phyloP scores from a whole-genome alignment of 2,113 vertebrate genomes.

The Pelusios castaneus region DNA sequence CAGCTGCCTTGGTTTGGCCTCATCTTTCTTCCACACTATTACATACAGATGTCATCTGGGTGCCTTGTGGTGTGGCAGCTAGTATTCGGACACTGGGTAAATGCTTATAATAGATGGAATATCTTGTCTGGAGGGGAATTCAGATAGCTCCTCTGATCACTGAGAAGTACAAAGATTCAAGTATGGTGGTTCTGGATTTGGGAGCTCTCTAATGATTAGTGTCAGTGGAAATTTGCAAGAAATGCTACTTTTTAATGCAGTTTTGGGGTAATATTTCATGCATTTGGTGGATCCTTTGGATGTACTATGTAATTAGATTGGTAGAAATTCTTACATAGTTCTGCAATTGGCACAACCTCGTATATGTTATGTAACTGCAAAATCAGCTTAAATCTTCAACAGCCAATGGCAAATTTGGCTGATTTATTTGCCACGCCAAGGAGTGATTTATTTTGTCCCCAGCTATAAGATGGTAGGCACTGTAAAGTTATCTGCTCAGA shows the following conservation, averaged over 20 bases:
- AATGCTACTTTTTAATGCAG: not conserved
- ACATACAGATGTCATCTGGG: not conserved
- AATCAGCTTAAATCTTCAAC: not conserved
- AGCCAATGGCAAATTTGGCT: not conserved
- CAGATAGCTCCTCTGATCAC: too few species aligned
- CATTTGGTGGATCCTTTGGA: not conserved
- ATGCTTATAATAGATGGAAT: not conserved
- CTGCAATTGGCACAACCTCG: not conserved
- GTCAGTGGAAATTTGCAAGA: not conserved
- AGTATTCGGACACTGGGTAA: not conserved
- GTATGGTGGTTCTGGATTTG: not conserved
- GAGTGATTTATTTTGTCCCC: not conserved
- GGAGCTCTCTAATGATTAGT: not conserved
- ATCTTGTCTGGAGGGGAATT: not conserved
- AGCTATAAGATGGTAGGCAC: not conserved
- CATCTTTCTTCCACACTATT: too few species aligned
- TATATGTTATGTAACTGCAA: not conserved
- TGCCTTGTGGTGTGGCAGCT: not conserved
- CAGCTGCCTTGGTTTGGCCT: too few species aligned
- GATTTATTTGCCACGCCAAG: not conserved
- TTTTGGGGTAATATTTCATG: not conserved
- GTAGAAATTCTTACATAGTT: not conserved
- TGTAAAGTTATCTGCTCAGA: not conserved
- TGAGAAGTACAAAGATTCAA: not conserved
- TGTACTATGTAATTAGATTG: not conserved